Conservation (phyloP, 1,140 invertebrate species). For the Copidosoma floridanum region DNA sequence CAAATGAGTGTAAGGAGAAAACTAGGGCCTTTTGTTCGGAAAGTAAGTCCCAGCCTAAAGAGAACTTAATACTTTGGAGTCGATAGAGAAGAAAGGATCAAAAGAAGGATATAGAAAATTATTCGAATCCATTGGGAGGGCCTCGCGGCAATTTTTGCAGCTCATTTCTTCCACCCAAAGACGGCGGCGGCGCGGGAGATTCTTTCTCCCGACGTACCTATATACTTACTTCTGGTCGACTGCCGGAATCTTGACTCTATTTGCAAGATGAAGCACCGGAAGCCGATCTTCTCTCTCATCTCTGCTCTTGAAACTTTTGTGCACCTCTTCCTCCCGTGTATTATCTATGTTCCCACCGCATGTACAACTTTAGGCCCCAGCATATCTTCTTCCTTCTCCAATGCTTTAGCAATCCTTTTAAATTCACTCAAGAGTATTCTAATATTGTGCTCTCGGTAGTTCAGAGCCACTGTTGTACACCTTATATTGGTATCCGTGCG, state of each 20-base stretch:
- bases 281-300: background rate
- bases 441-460: conserved; percentile 46
- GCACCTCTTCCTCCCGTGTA: conserved; percentile 16
- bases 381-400: no score
- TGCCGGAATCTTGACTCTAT: conserved; percentile 8
- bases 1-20: no score
- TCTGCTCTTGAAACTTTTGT: background rate
- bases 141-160: conserved; percentile 12
- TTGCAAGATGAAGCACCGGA: conserved; percentile 24
- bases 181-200: no score
- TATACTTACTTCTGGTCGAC: no score
- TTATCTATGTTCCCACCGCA: conserved; percentile 22
- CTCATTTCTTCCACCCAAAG: no score
- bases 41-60: background rate
- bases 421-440: conserved; percentile 46
- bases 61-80: conserved; percentile 7
- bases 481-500: no score
- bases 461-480: no score
- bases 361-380: background rate
- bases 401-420: conserved; percentile 42
- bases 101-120: no score
- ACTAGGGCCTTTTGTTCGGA: background rate
- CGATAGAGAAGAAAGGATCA: no score
- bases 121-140: conserved; percentile 17
- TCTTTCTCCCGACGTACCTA: no score